Evolutionary conservation across 2,113 vertebrate species (phyloP).

Genomic region (Chrysemys picta): DNA sequence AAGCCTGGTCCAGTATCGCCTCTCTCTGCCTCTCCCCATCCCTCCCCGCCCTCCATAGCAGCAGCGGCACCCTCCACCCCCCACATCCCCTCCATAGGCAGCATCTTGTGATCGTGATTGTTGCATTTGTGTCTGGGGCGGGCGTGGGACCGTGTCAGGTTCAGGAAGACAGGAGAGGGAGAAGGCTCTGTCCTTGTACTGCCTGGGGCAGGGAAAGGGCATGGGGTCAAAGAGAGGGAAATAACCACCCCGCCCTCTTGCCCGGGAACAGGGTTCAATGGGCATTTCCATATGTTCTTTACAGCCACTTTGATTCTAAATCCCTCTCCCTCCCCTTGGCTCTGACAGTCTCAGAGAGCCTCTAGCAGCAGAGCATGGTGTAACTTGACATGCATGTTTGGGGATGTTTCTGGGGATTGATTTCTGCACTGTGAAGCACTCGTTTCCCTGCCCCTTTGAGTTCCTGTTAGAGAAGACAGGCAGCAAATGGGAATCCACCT

Average conservation of each 20-base stretch:
- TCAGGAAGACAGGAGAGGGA: not conserved
- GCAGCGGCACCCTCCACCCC: not conserved
- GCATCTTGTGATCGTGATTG: not conserved
- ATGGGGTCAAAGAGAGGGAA: not conserved
- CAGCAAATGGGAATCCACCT: not conserved
- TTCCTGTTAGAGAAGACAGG: not conserved
- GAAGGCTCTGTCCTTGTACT: not conserved
- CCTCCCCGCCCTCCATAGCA: not conserved
- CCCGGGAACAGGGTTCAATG: not conserved
- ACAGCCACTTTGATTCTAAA: accelerated
- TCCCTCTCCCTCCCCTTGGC: not conserved
- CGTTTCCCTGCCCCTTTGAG: not conserved
- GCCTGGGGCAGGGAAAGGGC: not conserved
- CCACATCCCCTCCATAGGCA: not conserved
- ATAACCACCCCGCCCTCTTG: not conserved
- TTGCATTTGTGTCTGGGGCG: not conserved
- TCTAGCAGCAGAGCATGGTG: too few species aligned
- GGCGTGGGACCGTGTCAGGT: not conserved
- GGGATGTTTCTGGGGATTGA: too few species aligned
- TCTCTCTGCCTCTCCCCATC: not conserved
- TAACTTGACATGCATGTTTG: not conserved
- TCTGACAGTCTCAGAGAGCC: too few species aligned
- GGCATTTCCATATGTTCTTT: accelerated
- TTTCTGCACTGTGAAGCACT: not conserved
- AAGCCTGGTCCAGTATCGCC: conserved; percentile 88